phyloP scores from a whole-genome alignment of 2,113 vertebrate genomes.

The Solea senegalensis region DNA sequence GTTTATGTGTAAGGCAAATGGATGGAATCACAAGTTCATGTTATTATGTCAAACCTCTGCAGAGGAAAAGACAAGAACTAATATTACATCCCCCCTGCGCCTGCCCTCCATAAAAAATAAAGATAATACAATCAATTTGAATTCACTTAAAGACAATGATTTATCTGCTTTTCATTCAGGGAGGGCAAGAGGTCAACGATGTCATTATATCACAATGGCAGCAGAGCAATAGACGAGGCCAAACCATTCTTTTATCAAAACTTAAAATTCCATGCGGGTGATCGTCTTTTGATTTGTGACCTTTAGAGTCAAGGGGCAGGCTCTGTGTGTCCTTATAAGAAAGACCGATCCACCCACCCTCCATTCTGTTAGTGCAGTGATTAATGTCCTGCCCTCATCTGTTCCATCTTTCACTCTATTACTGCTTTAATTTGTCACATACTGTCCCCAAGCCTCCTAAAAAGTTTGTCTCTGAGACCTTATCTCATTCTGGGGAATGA shows the following conservation, averaged over 20 bases:
- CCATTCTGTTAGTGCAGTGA: slow-evolving; percentile 11
- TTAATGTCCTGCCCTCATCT: slow-evolving; percentile 28
- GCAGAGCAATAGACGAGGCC: slow-evolving; percentile 8
- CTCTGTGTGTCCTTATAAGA: slow-evolving; percentile 17
- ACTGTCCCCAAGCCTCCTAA: slow-evolving; percentile 3
- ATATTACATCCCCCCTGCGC: background rate
- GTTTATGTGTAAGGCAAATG: no score
- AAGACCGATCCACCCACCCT: background rate
- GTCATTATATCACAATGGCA: slow-evolving; percentile 20
- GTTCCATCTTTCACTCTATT: slow-evolving; percentile 28
- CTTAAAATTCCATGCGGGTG: slow-evolving; percentile 14
- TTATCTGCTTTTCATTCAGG: slow-evolving; percentile 29
- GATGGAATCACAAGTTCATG: background rate
- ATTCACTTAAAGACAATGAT: slow-evolving; percentile 35
- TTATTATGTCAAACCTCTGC: slow-evolving; percentile 12
- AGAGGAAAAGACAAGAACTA: slow-evolving; percentile 22
- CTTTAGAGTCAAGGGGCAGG: slow-evolving; percentile 8
- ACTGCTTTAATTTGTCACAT: slow-evolving; percentile 18
- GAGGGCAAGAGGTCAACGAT: slow-evolving; percentile 11
- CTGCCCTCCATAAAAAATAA: slow-evolving; percentile 7
- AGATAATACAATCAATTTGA: slow-evolving; percentile 35
- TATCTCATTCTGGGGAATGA: background rate
- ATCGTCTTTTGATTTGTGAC: slow-evolving; percentile 22
- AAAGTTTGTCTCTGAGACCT: slow-evolving; percentile 5
- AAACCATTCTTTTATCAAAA: background rate